These are phyloP conservation scores for Temnothorax nylanderi DNA, from an alignment of 1,140 invertebrate genomes.

Conservation along the genomic window DNA sequence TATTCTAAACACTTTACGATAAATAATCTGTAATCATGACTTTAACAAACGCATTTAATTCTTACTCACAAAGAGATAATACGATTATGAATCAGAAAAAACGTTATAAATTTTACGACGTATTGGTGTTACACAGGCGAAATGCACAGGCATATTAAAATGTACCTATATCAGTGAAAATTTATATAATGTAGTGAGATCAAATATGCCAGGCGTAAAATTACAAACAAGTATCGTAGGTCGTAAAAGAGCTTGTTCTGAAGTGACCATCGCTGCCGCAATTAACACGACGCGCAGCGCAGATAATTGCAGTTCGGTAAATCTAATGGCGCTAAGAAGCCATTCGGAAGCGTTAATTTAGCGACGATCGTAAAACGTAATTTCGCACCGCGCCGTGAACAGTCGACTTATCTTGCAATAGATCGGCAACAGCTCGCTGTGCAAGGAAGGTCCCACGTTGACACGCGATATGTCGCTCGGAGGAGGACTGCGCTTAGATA, in stretches of 20 bases:
- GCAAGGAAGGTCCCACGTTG: background rate
- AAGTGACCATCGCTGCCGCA: background rate
- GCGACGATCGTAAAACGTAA: slow-evolving; percentile 23
- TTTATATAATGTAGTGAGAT: background rate
- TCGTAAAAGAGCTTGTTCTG: background rate
- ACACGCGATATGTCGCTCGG: background rate
- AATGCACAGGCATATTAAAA: background rate
- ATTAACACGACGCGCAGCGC: background rate
- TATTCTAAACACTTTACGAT: background rate
- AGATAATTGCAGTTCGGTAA: slow-evolving; percentile 6
- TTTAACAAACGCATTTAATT: no score
- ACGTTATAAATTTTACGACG: background rate
- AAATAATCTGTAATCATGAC: no score
- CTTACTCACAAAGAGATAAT: background rate
- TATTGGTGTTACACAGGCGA: background rate
- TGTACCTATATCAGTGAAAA: background rate
- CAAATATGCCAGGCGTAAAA: background rate
- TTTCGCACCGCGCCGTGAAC: background rate
- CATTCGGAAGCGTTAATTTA: slow-evolving; percentile 24
- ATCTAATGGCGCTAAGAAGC: background rate
- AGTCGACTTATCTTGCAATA: slow-evolving; percentile 18
- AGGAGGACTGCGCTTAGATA: background rate
- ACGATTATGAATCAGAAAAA: background rate
- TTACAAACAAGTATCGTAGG: background rate
- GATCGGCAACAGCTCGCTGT: background rate